Evolutionary conservation across 23 tunicate genomes (phyloP).

Genomic region (Aplidium turbinatum): DNA sequence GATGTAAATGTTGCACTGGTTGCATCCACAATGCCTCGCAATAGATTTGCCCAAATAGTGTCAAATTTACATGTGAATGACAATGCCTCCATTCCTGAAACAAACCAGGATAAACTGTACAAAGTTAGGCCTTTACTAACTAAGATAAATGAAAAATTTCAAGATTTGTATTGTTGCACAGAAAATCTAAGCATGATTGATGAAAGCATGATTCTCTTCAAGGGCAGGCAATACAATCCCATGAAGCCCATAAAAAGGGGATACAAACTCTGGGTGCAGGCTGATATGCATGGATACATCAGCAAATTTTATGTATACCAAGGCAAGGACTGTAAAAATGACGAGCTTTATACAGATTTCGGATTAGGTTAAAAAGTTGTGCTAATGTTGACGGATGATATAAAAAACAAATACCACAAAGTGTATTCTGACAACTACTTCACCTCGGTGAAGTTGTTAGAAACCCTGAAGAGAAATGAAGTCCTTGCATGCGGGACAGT

Average conservation of each 20-base stretch:
- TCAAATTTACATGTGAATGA: slow-evolving; percentile 15
- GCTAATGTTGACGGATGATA: not conserved
- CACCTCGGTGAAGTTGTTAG: not conserved
- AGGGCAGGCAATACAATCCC: slow-evolving; percentile 31
- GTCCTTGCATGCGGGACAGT: slow-evolving; percentile 35
- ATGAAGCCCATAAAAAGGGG: slow-evolving; percentile 32
- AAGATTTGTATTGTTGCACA: not conserved
- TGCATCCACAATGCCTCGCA: slow-evolving; percentile 8
- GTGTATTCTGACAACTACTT: slow-evolving; percentile 28
- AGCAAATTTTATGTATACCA: slow-evolving; percentile 6
- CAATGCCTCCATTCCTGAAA: not conserved
- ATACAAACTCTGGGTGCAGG: slow-evolving; percentile 19
- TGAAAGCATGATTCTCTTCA: slow-evolving; percentile 26
- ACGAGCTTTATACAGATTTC: not conserved
- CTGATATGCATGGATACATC: slow-evolving; percentile 13
- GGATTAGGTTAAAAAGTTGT: slow-evolving; percentile 28
- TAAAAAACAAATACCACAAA: slow-evolving; percentile 3
- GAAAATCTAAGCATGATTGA: slow-evolving; percentile 16
- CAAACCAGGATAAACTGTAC: slow-evolving; percentile 15
- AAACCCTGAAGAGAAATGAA: not conserved
- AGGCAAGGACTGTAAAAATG: not conserved
- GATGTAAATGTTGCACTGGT: not conserved
- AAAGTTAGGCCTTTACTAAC: slow-evolving; percentile 5
- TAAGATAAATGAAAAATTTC: not conserved
- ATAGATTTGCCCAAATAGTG: slow-evolving; percentile 1